phyloP scores from a whole-genome alignment of 2,113 vertebrate species.

The Odobenus rosmarus region DNA sequence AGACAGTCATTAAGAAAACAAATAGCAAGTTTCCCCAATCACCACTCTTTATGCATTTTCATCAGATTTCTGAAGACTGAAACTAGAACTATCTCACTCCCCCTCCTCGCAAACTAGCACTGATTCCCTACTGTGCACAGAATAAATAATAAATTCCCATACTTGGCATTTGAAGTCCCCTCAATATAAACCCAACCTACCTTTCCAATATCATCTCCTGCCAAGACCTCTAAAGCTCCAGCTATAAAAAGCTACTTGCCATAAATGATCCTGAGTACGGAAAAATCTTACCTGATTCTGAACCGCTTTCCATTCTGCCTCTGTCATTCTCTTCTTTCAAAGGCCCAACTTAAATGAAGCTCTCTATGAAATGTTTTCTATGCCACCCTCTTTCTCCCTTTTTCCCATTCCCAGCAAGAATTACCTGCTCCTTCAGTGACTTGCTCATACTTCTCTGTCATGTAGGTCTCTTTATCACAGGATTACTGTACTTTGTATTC shows the following conservation, averaged over 20 bases:
- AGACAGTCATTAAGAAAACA: background rate
- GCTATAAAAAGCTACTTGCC: background rate
- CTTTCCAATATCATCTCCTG: background rate
- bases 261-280: background rate
- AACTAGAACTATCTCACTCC: background rate
- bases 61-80: constrained; percentile 16
- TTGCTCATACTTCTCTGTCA: background rate
- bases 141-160: background rate
- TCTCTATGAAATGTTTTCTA: background rate
- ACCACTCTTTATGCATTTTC: background rate
- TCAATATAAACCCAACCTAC: background rate
- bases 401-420: background rate
- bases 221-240: background rate
- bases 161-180: background rate
- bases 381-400: background rate
- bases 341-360: background rate
- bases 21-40: background rate
- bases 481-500: background rate
- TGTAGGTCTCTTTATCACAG: background rate
- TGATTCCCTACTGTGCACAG: background rate
- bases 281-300: background rate
- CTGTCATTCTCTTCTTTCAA: background rate
- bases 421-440: background rate
- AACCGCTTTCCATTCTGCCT: background rate
- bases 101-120: background rate